Conservation (phyloP, 1,140 invertebrate genomes). For the Brachionus koreanus region DNA sequence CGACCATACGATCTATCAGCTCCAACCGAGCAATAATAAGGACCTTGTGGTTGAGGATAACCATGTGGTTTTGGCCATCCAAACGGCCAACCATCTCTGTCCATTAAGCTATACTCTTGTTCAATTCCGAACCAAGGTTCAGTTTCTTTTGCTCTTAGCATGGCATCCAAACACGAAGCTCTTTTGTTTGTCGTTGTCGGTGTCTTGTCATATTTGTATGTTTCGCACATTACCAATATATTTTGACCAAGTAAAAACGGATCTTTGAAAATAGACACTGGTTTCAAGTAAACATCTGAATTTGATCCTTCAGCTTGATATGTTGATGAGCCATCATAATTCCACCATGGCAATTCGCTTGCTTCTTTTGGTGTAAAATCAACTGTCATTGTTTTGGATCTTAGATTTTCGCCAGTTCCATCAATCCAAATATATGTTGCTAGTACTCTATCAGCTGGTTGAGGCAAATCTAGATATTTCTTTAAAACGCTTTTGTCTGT, state of each 20-base stretch:
- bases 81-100: slow-evolving; percentile 80
- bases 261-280: slow-evolving; percentile 83
- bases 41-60: slow-evolving; percentile 79
- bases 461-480: slow-evolving; percentile 27
- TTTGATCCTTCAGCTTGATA: slow-evolving; percentile 64
- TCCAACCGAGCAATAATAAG: slow-evolving; percentile 92
- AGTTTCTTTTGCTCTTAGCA: slow-evolving; percentile 68
- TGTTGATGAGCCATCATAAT: slow-evolving; percentile 80
- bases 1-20: slow-evolving; percentile 75
- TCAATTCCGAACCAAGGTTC: slow-evolving; percentile 91
- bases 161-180: slow-evolving; percentile 68
- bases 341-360: slow-evolving; percentile 85
- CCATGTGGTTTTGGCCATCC: slow-evolving; percentile 86
- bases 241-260: slow-evolving; percentile 80
- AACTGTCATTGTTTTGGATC: slow-evolving; percentile 81
- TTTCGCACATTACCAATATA: slow-evolving; percentile 82
- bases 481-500: slow-evolving; percentile 39
- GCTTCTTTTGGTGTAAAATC: slow-evolving; percentile 70
- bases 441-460: slow-evolving; percentile 31
- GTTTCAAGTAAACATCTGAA: slow-evolving; percentile 82
- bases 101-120: slow-evolving; percentile 88
- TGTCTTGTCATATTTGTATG: slow-evolving; percentile 70
- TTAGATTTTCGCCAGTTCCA: slow-evolving; percentile 78
- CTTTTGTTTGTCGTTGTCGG: slow-evolving; percentile 72
- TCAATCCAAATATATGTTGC: slow-evolving; percentile 85